Evolutionary conservation across 2,888 invertebrate species (phyloP).

Genomic region (Steinernema carpocapsae): DNA sequence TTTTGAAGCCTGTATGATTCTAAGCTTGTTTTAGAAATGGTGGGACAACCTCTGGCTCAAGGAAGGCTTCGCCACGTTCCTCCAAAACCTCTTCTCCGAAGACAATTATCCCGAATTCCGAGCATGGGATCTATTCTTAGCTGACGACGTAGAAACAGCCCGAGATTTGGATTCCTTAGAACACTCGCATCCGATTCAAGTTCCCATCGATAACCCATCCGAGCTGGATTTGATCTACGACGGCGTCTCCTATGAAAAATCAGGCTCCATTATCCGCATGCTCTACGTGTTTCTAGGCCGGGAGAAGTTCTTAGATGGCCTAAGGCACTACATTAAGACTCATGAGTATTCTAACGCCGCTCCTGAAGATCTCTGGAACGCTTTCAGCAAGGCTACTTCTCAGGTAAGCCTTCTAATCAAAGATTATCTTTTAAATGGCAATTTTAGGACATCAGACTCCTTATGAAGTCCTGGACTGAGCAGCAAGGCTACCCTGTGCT

Average conservation of each 20-base stretch:
- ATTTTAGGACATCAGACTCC: conserved; percentile 82
- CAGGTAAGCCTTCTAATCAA: too few relatives aligned
- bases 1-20: too few relatives aligned
- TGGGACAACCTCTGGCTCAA: too few relatives aligned
- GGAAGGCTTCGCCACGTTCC: too few relatives aligned
- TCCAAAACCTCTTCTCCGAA: neutral
- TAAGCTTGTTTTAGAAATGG: too few relatives aligned
- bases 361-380: neutral
- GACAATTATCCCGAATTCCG: neutral
- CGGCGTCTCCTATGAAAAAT: neutral
- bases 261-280: neutral
- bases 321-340: neutral
- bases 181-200: neutral
- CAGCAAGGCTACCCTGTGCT: conserved; percentile 89
- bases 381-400: neutral
- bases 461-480: conserved; percentile 95
- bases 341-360: neutral
- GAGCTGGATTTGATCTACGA: neutral
- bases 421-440: too few relatives aligned
- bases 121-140: too few relatives aligned
- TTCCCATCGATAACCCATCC: neutral
- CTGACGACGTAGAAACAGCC: too few relatives aligned
- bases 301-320: neutral
- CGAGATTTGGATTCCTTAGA: neutral
- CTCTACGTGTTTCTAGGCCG: neutral